Evolutionary conservation across 2,797 vertebrate genomes (phyloP), one percentile per base, ranked within the genome.

Genomic region (Gobio occitaniae): DNA sequence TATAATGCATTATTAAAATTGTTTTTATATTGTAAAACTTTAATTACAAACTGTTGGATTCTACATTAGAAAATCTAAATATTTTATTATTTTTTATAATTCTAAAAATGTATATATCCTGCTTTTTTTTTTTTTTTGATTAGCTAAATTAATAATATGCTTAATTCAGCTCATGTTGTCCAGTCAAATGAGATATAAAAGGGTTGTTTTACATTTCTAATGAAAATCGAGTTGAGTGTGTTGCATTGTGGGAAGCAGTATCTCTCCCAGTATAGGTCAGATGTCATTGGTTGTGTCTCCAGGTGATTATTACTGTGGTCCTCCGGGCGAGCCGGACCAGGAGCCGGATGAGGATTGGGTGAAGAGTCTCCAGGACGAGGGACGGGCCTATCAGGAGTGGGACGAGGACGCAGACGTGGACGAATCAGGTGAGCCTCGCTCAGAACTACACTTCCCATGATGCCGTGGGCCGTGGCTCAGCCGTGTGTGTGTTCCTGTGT

Each of bases 391-490:
- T 91, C 97, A 97, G 92, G 95, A 99, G 56, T 98, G 97, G 97
- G 98, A 99, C 70, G 98, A 99, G 92, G 98, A 99, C 72, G 98
- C 98, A 0, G 98, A 99, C 82, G 95, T 99, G 75, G 98, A 99
- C 86, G 98, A 99, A 90, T 97, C 98, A 52, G 98, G 98, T 99
- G 90, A 92, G 88, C 6, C 56, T 54, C 21, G 4, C 44, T 36
- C 21, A 32, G 5, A 50, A 59, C 44, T 61, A 19, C 21, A 32
- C 29, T 68, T 50, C 50, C 66, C 52, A 19, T 52, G 72, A 68
- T 66, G 36, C 79, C 11, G 9, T 3, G 5, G 48, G 48, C 32
- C 12, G 1, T 19, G 2, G 21, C 78, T 79, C 9, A 80, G 10
- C 6, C 41, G 41, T 3, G 17, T 68, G 17, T 68, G 29, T 80